Percentiles rank a stretch among this genome's conserved stretches.
These are phyloP conservation scores for Stenodera caucasica DNA, from an alignment of 2,888 invertebrate genomes.

Conservation along the genomic window DNA sequence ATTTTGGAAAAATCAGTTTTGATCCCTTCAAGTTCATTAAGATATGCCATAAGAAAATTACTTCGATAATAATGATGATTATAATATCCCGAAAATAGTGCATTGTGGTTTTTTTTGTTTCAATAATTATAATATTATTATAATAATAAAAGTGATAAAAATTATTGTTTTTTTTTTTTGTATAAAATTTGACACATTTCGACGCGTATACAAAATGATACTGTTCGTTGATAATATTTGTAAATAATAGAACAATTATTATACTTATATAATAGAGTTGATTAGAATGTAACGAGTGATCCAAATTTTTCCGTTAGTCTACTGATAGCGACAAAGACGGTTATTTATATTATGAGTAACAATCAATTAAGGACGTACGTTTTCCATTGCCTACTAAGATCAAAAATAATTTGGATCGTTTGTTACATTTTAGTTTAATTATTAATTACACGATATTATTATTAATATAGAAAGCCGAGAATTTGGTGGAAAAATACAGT, in stretches of 20 bases:
- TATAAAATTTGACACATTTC: conserved; percentile 44
- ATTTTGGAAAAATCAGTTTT: conserved; percentile 48
- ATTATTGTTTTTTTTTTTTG: conserved; percentile 21
- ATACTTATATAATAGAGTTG: background rate
- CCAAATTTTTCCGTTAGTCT: background rate
- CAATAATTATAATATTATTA: background rate
- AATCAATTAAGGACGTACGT: too few relatives aligned
- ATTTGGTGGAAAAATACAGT: conserved; percentile 20
- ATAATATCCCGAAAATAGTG: conserved; percentile 22
- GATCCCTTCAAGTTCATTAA: conserved; percentile 45
- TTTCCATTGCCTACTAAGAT: too few relatives aligned
- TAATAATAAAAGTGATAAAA: conserved; percentile 21
- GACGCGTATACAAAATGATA: conserved; percentile 41
- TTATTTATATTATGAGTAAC: too few relatives aligned
- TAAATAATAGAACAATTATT: conserved; percentile 14
- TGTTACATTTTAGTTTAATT: too few relatives aligned
- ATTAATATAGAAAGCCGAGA: background rate
- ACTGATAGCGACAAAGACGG: too few relatives aligned
- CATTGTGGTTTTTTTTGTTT: conserved; percentile 14
- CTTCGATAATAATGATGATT: conserved; percentile 15
- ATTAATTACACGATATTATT: too few relatives aligned
- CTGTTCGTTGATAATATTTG: conserved; percentile 31
- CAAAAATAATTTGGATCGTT: too few relatives aligned
- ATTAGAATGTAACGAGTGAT: background rate
- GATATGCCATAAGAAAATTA: conserved; percentile 41